Evolutionary conservation across 2,797 vertebrate genomes (phyloP).

Genomic region (Takifugu rubripes): DNA sequence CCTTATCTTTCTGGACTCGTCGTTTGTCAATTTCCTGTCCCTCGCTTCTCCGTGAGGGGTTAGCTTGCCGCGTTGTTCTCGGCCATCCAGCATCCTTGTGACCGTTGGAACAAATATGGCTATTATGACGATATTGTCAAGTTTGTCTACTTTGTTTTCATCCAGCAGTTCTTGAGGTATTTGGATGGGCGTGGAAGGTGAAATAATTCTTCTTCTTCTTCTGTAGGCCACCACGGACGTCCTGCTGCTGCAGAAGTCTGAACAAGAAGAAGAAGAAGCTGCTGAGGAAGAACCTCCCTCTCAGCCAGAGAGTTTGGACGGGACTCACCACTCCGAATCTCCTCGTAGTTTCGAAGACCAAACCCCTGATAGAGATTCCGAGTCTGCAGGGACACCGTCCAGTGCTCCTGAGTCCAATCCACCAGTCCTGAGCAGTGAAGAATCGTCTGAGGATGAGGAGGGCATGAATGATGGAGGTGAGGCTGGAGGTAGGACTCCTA

Average conservation of each 20-base stretch:
- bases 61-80: too few relatives aligned
- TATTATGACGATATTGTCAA: too few relatives aligned
- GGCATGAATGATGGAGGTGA: constrained; percentile 55
- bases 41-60: too few relatives aligned
- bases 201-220: neutral
- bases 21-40: too few relatives aligned
- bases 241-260: constrained; percentile 1
- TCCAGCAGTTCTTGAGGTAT: too few relatives aligned
- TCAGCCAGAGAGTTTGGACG: constrained; percentile 11
- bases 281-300: neutral
- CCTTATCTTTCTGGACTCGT: too few relatives aligned
- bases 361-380: constrained; percentile 8
- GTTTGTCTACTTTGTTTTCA: too few relatives aligned
- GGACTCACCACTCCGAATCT: neutral
- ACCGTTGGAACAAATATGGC: too few relatives aligned
- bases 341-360: constrained; percentile 8
- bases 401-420: constrained; percentile 26
- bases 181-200: too few relatives aligned
- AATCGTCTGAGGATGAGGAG: constrained; percentile 78
- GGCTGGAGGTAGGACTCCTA: constrained; percentile 26
- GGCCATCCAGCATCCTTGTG: too few relatives aligned
- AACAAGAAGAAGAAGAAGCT: neutral
- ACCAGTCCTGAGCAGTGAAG: constrained; percentile 81
- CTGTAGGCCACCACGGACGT: constrained; percentile 11
- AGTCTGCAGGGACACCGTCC: constrained; percentile 4